phyloP scores from a whole-genome alignment of 2,888 invertebrate species.

The Anorthoa munda region DNA sequence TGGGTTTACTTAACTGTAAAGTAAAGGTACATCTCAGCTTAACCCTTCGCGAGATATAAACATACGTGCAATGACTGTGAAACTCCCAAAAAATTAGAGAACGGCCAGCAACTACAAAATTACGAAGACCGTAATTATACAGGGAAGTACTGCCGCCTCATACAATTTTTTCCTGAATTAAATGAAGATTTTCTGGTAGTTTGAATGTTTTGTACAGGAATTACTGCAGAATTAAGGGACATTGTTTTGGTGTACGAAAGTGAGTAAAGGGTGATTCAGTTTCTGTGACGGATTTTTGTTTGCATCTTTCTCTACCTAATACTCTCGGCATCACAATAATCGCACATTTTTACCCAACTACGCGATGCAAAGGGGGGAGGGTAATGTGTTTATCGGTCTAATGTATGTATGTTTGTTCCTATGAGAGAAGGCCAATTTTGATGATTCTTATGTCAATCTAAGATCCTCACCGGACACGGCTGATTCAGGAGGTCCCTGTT shows the following conservation, averaged over 20 bases:
- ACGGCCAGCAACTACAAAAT: slow-evolving; percentile 57
- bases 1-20: too few relatives aligned
- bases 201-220: slow-evolving; percentile 33
- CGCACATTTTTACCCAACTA: too few relatives aligned
- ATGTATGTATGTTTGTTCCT: too few relatives aligned
- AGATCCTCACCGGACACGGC: too few relatives aligned
- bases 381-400: too few relatives aligned
- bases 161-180: slow-evolving; percentile 57
- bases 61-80: slow-evolving; percentile 55
- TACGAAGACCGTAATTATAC: slow-evolving; percentile 66
- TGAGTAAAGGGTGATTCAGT: neutral
- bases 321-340: too few relatives aligned
- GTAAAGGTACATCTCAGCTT: neutral
- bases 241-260: slow-evolving; percentile 30
- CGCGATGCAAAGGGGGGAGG: too few relatives aligned
- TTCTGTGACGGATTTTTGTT: neutral
- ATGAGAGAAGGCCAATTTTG: too few relatives aligned
- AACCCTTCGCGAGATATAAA: neutral
- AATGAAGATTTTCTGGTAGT: slow-evolving; percentile 48
- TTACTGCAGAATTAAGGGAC: slow-evolving; percentile 35
- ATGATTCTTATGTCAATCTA: too few relatives aligned
- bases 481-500: too few relatives aligned
- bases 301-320: neutral
- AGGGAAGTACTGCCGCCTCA: slow-evolving; percentile 54
- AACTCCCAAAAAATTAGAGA: slow-evolving; percentile 54